Evolutionary conservation across 2,113 vertebrate species (phyloP).

Genomic region (Phoenicopterus ruber): DNA sequence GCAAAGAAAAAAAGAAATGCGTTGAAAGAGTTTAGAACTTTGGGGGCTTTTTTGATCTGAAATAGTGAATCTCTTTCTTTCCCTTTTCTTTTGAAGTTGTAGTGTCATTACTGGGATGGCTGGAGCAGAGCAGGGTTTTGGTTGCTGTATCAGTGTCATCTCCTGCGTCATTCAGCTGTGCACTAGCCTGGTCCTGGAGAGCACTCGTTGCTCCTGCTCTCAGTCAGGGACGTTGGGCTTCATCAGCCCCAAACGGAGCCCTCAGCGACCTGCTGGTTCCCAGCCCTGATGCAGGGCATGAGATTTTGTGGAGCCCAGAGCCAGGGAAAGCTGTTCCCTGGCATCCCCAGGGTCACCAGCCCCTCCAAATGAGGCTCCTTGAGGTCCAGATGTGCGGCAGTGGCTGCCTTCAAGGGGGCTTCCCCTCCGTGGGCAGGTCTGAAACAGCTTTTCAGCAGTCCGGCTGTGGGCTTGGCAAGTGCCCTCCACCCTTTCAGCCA

Average conservation of each 20-base stretch:
- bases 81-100: background rate
- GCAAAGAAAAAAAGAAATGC: background rate
- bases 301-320: fast-evolving
- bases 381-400: background rate
- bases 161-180: background rate
- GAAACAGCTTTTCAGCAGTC: background rate
- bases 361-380: background rate
- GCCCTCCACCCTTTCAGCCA: fast-evolving
- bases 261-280: background rate
- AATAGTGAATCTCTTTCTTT: background rate
- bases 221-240: fast-evolving
- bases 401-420: background rate
- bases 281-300: background rate
- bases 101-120: fast-evolving
- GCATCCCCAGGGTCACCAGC: fast-evolving
- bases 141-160: background rate
- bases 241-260: background rate
- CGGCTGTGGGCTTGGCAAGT: background rate
- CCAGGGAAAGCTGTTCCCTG: fast-evolving
- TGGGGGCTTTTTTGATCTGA: background rate
- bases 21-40: background rate
- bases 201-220: background rate
- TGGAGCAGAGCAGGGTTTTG: background rate
- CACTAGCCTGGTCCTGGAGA: background rate
- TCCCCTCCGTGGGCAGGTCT: background rate